Conservation (phyloP, 2,113 vertebrate genomes). For the Notiomystis cincta region DNA sequence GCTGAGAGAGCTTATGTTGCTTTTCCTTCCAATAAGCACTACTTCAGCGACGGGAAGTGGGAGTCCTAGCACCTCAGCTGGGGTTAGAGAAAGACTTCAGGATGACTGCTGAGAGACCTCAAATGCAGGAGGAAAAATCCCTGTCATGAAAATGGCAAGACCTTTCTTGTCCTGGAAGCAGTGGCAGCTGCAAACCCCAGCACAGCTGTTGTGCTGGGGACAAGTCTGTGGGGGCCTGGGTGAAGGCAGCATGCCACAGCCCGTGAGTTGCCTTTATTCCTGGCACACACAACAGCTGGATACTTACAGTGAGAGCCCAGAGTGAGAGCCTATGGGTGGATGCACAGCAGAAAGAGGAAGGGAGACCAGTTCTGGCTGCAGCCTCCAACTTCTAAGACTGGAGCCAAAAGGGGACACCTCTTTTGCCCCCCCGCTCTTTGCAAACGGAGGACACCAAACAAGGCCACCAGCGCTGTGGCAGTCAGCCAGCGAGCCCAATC, state of each 20-base stretch:
- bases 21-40: neutral
- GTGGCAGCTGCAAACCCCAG: neutral
- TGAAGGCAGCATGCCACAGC: rapidly evolving
- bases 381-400: neutral
- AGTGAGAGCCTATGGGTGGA: neutral
- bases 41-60: rapidly evolving
- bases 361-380: neutral
- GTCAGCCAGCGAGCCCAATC: neutral
- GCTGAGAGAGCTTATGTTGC: neutral
- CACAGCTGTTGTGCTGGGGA: rapidly evolving
- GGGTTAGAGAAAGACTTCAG: neutral
- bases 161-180: neutral
- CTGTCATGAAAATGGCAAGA: neutral
- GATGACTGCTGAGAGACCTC: neutral
- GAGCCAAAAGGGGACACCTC: neutral
- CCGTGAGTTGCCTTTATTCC: neutral
- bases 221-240: rapidly evolving
- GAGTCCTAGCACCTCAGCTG: neutral
- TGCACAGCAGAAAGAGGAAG: neutral
- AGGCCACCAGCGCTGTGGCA: rapidly evolving
- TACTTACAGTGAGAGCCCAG: neutral
- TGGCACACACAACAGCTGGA: rapidly evolving
- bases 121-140: neutral
- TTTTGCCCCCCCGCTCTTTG: neutral
- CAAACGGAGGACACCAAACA: neutral